Percentiles rank a stretch among this genome's conserved stretches.
Conservation (phyloP, 2,888 invertebrate species). For the Isotomurus palustris region DNA sequence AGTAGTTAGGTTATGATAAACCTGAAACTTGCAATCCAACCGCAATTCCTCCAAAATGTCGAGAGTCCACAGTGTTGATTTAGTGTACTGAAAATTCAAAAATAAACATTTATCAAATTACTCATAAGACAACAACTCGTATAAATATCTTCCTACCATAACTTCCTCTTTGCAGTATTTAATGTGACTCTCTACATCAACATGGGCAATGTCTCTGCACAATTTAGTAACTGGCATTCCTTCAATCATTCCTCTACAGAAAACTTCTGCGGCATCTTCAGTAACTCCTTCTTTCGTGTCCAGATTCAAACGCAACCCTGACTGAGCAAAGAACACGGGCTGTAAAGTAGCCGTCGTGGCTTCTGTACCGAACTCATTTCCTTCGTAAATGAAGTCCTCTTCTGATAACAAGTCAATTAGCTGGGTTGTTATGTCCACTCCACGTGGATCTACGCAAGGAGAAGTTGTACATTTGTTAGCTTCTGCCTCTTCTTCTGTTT, state of each 20-base stretch:
- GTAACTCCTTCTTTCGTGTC: slow-evolving; percentile 35
- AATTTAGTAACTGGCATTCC: slow-evolving; percentile 43
- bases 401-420: slow-evolving; percentile 41
- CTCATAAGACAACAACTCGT: too few relatives aligned
- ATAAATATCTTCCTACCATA: slow-evolving; percentile 28
- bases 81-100: slow-evolving; percentile 37
- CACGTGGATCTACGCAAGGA: slow-evolving; percentile 43
- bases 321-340: slow-evolving; percentile 35
- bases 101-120: not conserved
- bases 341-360: slow-evolving; percentile 20
- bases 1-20: slow-evolving; percentile 46
- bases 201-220: slow-evolving; percentile 42
- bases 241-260: slow-evolving; percentile 43
- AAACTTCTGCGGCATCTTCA: slow-evolving; percentile 43
- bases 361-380: slow-evolving; percentile 33
- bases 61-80: slow-evolving; percentile 40
- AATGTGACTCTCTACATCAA: slow-evolving; percentile 41
- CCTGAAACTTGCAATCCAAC: slow-evolving; percentile 46
- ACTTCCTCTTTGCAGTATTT: slow-evolving; percentile 41
- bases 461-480: slow-evolving; percentile 35
- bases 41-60: slow-evolving; percentile 45
- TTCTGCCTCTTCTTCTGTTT: slow-evolving; percentile 34
- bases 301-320: slow-evolving; percentile 16
- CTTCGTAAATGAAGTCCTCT: slow-evolving; percentile 42
- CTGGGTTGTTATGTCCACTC: slow-evolving; percentile 41